Percentiles rank a stretch among this genome's conserved stretches.
phyloP scores from a whole-genome alignment of 2,888 invertebrate species.

The Opisthograptis luteolata region DNA sequence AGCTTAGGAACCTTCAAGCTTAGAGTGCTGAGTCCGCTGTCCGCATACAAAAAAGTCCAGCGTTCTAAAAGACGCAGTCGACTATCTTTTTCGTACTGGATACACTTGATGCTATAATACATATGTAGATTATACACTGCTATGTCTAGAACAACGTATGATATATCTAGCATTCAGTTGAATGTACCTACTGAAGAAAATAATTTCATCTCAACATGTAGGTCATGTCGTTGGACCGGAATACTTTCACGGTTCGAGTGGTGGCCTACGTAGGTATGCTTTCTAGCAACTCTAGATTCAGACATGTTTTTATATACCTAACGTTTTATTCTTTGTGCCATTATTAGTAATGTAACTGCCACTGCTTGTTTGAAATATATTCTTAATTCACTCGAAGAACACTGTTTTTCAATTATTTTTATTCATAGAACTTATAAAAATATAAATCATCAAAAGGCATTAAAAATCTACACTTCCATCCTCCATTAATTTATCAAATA shows the following conservation, averaged over 20 bases:
- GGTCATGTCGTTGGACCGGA: conserved; percentile 13
- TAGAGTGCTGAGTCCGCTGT: too few species aligned
- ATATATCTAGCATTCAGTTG: not conserved
- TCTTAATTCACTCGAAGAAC: conserved; percentile 17
- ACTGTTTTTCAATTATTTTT: conserved; percentile 35
- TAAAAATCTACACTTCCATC: too few species aligned
- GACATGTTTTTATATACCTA: conserved; percentile 2
- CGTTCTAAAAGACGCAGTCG: too few species aligned
- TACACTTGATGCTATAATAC: too few species aligned
- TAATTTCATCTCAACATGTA: conserved; percentile 19
- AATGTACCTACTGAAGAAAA: not conserved
- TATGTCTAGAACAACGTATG: not conserved
- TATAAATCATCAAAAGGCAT: too few species aligned
- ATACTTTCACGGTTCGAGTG: conserved; percentile 14
- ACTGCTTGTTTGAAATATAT: too few species aligned
- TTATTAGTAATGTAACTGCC: too few species aligned
- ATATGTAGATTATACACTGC: too few species aligned
- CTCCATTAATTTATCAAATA: too few species aligned
- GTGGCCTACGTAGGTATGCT: conserved; percentile 13
- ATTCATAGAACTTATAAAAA: conserved; percentile 34
- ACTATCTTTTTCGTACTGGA: too few species aligned
- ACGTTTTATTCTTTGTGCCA: conserved; percentile 1
- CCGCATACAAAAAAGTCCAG: too few species aligned
- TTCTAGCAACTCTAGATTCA: conserved; percentile 3
- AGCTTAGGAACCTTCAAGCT: too few species aligned